phyloP scores from a whole-genome alignment of 1,140 invertebrate genomes.

The Lasioglossum baleicum region DNA sequence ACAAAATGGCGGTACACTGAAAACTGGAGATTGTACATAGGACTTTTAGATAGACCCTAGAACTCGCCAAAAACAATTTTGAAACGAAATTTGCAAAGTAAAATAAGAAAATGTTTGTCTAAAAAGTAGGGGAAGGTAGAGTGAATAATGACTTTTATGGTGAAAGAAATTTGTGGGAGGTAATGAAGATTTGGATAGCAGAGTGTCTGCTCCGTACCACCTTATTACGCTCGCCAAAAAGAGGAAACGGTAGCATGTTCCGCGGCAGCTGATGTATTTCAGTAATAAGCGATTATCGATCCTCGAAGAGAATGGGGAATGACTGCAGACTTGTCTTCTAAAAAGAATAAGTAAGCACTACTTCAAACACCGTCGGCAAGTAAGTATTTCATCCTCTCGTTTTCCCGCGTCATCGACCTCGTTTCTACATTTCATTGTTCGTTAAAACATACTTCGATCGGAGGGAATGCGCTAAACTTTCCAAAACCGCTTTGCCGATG shows the following conservation, averaged over 20 bases:
- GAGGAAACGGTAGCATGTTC: neutral
- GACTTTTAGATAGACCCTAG: no score
- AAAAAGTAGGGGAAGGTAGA: no score
- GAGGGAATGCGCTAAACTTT: slow-evolving; percentile 7
- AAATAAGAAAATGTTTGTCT: no score
- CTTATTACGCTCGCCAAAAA: neutral
- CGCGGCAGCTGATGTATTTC: neutral
- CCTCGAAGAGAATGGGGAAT: neutral
- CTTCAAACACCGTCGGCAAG: slow-evolving; percentile 37
- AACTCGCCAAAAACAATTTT: no score
- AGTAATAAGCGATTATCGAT: slow-evolving; percentile 34
- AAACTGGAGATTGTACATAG: no score
- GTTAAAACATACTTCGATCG: slow-evolving; percentile 11
- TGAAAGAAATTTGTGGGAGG: no score
- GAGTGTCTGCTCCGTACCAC: neutral
- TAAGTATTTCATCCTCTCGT: slow-evolving; percentile 37
- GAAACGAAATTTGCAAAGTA: no score
- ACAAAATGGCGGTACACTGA: no score
- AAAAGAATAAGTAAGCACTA: slow-evolving; percentile 37
- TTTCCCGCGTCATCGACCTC: slow-evolving; percentile 28
- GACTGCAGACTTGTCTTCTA: slow-evolving; percentile 13
- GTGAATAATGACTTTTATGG: no score
- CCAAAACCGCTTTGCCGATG: no score
- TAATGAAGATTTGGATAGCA: no score
- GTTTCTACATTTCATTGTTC: slow-evolving; percentile 34